These are phyloP conservation scores for Lycaena phlaeas DNA, from an alignment of 2,888 invertebrate species.

Conservation along the genomic window DNA sequence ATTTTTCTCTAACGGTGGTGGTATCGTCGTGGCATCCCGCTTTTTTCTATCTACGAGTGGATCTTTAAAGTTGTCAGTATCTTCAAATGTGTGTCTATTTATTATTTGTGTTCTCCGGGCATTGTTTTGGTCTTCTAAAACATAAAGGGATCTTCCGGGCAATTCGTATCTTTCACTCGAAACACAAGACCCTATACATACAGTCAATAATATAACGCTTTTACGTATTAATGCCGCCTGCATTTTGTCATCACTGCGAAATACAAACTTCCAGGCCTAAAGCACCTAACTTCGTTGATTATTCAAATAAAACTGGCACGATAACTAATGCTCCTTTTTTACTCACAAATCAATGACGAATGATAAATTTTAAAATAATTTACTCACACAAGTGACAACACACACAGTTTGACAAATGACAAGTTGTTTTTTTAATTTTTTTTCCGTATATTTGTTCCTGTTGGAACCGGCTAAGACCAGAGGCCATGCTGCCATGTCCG, in stretches of 20 bases:
- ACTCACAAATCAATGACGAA: background rate
- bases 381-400: background rate
- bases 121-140: constrained; percentile 35
- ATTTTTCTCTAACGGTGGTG: constrained; percentile 45
- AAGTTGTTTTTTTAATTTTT: background rate
- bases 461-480: too few relatives aligned
- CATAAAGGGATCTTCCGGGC: constrained; percentile 43
- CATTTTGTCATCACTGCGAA: constrained; percentile 64
- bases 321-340: background rate
- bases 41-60: constrained; percentile 41
- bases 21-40: constrained; percentile 41
- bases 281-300: constrained; percentile 21
- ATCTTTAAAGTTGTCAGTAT: constrained; percentile 21
- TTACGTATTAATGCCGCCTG: constrained; percentile 45
- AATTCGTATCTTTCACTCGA: constrained; percentile 40
- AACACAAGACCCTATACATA: constrained; percentile 40
- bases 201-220: constrained; percentile 36
- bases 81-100: constrained; percentile 41
- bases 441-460: too few relatives aligned
- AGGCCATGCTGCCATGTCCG: too few relatives aligned
- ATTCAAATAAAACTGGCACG: constrained; percentile 34
- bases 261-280: constrained; percentile 31
- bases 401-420: background rate
- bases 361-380: background rate
- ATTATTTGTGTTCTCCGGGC: constrained; percentile 40